These are phyloP conservation scores for Cecidostiba fungosa DNA, from an alignment of 2,888 invertebrate genomes.

Conservation along the genomic window DNA sequence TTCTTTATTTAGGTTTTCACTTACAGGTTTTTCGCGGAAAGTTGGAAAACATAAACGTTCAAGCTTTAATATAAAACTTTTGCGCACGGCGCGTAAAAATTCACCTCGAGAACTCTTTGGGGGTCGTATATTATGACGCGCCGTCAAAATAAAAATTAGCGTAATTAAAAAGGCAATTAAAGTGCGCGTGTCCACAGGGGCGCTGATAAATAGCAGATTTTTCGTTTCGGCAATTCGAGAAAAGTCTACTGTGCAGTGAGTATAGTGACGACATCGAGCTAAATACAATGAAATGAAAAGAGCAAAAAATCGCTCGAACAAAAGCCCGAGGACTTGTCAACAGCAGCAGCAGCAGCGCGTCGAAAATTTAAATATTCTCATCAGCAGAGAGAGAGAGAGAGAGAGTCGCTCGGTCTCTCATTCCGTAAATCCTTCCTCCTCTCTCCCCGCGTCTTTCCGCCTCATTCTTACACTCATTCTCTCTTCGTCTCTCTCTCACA, in stretches of 20 bases:
- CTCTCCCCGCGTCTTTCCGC: slow-evolving; percentile 44
- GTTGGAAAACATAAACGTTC: neutral
- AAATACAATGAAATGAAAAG: neutral
- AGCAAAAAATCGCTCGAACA: neutral
- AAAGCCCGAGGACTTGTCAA: slow-evolving; percentile 6
- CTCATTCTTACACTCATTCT: slow-evolving; percentile 51
- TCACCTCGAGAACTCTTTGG: too few relatives aligned
- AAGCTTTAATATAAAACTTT: too few relatives aligned
- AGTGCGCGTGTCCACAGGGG: too few relatives aligned
- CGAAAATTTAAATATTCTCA: slow-evolving; percentile 55
- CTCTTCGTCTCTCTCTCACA: neutral
- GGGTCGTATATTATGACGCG: too few relatives aligned
- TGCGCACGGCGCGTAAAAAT: too few relatives aligned
- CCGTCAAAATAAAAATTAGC: neutral
- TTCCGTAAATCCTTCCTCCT: slow-evolving; percentile 51
- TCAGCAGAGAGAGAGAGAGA: too few relatives aligned
- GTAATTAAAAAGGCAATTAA: neutral
- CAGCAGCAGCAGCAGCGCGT: neutral
- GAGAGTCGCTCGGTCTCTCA: slow-evolving; percentile 40
- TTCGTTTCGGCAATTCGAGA: too few relatives aligned
- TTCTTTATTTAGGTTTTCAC: slow-evolving; percentile 24
- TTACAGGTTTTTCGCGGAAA: slow-evolving; percentile 16
- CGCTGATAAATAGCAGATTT: neutral
- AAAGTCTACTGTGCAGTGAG: too few relatives aligned
- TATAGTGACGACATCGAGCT: neutral